These are phyloP conservation scores for Pollimyrus isidori DNA, from an alignment of 2,113 vertebrate genomes.

Conservation along the genomic window DNA sequence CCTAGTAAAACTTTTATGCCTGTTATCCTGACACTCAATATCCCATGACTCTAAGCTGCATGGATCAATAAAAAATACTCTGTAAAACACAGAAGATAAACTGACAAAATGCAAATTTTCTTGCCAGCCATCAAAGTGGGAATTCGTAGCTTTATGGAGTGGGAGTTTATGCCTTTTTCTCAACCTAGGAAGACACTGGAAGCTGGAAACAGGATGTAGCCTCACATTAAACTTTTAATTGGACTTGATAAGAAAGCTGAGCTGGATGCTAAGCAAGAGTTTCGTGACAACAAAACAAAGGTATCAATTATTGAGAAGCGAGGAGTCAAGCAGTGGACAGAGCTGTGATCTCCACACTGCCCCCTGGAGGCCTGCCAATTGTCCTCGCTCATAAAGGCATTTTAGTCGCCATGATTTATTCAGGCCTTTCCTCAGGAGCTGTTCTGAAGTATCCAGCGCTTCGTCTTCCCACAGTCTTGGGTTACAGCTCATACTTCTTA, in stretches of 20 bases:
- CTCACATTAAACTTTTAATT: slow-evolving; percentile 64
- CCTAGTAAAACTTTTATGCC: slow-evolving; percentile 57
- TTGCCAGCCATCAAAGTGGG: not conserved
- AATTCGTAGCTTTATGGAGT: not conserved
- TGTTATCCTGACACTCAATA: slow-evolving; percentile 39
- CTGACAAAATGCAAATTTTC: not conserved
- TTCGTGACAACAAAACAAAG: slow-evolving; percentile 60
- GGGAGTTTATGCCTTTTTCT: not conserved
- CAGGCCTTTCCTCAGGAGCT: slow-evolving; percentile 11
- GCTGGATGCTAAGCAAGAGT: slow-evolving; percentile 60
- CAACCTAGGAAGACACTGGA: slow-evolving; percentile 30
- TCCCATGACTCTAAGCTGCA: slow-evolving; percentile 38
- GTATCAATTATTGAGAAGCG: slow-evolving; percentile 62
- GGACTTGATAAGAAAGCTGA: slow-evolving; percentile 66
- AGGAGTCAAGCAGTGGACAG: slow-evolving; percentile 38
- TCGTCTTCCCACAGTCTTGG: slow-evolving; percentile 19
- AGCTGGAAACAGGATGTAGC: slow-evolving; percentile 44
- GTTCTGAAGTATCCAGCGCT: slow-evolving; percentile 17
- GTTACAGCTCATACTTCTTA: slow-evolving; percentile 24
- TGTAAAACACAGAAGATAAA: not conserved
- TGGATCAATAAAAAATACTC: slow-evolving; percentile 4
- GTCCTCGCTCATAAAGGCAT: slow-evolving; percentile 30
- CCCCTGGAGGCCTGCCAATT: slow-evolving; percentile 21
- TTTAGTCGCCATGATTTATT: slow-evolving; percentile 29
- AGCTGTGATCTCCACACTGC: slow-evolving; percentile 7